Conservation (phyloP, 2,888 invertebrate species). For the Catocala sponsa region DNA sequence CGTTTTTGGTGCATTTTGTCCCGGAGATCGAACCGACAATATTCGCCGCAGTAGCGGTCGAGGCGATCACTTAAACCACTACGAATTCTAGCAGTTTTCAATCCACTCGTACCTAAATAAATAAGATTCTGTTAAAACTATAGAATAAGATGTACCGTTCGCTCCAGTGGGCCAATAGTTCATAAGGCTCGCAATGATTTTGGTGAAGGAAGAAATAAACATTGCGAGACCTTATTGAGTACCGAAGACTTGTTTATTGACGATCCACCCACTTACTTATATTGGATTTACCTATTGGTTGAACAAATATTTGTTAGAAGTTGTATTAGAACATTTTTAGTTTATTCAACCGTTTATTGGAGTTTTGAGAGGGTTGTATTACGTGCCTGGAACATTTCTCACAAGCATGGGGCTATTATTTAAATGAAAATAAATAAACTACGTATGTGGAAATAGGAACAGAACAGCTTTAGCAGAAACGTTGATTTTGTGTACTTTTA, state of each 20-base stretch:
- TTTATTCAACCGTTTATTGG: slow-evolving; percentile 30
- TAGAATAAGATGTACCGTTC: slow-evolving; percentile 3
- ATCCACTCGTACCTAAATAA: too few relatives aligned
- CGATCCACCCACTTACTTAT: slow-evolving; percentile 48
- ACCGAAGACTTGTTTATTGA: slow-evolving; percentile 53
- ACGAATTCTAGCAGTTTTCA: too few relatives aligned
- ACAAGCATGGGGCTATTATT: slow-evolving; percentile 8
- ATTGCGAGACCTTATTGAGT: slow-evolving; percentile 46
- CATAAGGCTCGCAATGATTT: slow-evolving; percentile 19
- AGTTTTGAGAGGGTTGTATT: slow-evolving; percentile 22
- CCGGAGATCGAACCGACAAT: too few relatives aligned
- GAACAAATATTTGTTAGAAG: slow-evolving; percentile 53
- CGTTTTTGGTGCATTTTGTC: too few relatives aligned
- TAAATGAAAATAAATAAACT: background rate
- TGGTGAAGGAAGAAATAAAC: slow-evolving; percentile 30
- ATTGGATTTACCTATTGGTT: slow-evolving; percentile 59
- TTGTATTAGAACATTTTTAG: slow-evolving; percentile 43
- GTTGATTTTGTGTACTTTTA: too few relatives aligned
- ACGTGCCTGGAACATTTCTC: slow-evolving; percentile 3
- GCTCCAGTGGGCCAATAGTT: slow-evolving; percentile 7
- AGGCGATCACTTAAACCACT: too few relatives aligned
- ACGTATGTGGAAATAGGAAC: too few relatives aligned
- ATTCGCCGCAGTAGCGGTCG: too few relatives aligned
- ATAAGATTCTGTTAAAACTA: background rate
- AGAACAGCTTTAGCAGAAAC: too few relatives aligned